Conservation (phyloP, 2,113 vertebrate genomes). For the Hepsetus odoe region DNA sequence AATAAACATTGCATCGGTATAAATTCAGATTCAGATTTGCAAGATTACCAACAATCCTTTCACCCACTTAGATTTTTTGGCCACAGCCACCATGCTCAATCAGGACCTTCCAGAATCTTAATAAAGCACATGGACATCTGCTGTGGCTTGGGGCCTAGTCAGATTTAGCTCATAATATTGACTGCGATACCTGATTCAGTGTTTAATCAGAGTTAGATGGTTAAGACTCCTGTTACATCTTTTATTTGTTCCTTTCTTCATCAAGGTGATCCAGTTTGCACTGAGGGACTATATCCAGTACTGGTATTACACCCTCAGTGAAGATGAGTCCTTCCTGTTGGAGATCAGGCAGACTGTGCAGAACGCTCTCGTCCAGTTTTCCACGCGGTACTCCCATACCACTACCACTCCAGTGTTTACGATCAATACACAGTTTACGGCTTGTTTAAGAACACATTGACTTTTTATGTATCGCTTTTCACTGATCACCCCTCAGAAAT, state of each 20-base stretch:
- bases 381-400: constrained; percentile 80
- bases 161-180: neutral
- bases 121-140: neutral
- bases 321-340: constrained; percentile 95
- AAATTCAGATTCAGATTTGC: neutral
- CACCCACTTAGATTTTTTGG: neutral
- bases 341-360: constrained; percentile 96
- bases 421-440: too few species aligned
- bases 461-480: too few species aligned
- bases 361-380: constrained; percentile 95
- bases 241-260: neutral
- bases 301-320: constrained; percentile 98
- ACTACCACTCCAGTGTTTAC: neutral
- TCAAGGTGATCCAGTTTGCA: constrained; percentile 96
- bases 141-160: neutral
- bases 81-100: neutral
- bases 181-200: constrained; percentile 39
- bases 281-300: constrained; percentile 98
- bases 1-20: neutral
- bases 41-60: neutral
- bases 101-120: neutral
- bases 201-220: neutral
- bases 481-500: too few species aligned
- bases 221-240: neutral
- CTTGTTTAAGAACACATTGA: too few species aligned